Conservation (phyloP, 2,797 vertebrate species). For the Catamblyrhynchus diadema region DNA sequence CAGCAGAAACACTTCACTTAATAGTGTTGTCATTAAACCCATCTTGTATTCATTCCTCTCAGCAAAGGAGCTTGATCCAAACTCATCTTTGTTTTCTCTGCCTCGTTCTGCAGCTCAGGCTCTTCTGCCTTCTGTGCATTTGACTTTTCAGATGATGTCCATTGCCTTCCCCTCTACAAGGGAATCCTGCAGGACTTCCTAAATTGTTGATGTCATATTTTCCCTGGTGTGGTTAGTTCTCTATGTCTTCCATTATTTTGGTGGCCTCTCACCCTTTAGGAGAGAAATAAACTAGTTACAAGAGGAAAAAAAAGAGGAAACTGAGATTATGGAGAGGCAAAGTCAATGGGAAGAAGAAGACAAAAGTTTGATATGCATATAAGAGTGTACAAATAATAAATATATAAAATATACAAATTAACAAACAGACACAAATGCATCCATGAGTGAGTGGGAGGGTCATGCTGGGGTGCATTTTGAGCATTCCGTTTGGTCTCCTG, state of each 20-base stretch:
- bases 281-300: background rate
- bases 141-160: background rate
- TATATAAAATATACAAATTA: background rate
- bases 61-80: background rate
- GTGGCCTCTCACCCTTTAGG: background rate
- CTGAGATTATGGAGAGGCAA: background rate
- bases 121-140: background rate
- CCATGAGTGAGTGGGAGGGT: background rate
- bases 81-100: background rate
- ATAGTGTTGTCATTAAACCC: background rate
- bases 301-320: background rate
- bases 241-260: background rate
- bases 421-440: background rate
- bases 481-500: background rate
- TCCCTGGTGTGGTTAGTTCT: background rate
- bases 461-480: background rate
- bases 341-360: background rate
- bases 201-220: background rate
- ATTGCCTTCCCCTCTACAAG: background rate
- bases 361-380: fast-evolving
- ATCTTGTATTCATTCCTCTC: background rate
- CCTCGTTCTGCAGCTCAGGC: background rate
- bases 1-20: background rate
- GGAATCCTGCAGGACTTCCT: background rate
- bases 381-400: background rate